Evolutionary conservation across 2,113 vertebrate genomes (phyloP), one percentile per base, ranked within the genome.

Genomic region (Corvus moneduloides): DNA sequence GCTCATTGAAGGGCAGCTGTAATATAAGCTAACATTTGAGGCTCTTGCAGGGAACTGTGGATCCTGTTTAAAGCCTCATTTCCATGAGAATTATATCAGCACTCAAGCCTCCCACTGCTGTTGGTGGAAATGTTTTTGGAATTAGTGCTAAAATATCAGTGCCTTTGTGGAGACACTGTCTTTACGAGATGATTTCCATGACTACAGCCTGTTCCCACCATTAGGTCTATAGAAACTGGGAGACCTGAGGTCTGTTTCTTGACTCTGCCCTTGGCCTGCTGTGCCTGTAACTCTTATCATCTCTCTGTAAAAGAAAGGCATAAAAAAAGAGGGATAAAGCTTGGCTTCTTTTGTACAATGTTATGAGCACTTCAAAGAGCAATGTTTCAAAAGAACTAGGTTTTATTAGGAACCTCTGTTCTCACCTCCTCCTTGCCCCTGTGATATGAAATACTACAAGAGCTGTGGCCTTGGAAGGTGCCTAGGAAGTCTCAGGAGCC

Each of bases 321-420:
- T 12, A 41, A 41, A 41, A 41, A 41, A 93, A 85, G 3, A 12
- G 17, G 15, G 46, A 54, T 67, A 58, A 85, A 83, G 18, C 56
- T 90, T 71, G 20, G 32, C 44, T 78, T 71, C 82, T 88, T 96
- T 72, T 81, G 35, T 52, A 43, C 61, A 74, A 35, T 37, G 23
- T 83, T 87, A 87, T 16, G 67, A 91, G 49, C 17, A 37, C 54
- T 79, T 94, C 76, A 78, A 72, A 78, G 68, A 16, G 4, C 0
- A 1, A 58, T 51, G 51, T 59, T 94, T 93, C 68, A 74, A 90
- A 95, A 91, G 51, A 54, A 51, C 22, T 11, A 73, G 63, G 69
- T 87, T 94, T 92, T 91, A 84, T 72, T 64, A 92, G 85, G 84
- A 91, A 56, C 39, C 26, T 95, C 39, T 73, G 43, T 84, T 81